Percentiles rank a stretch among this genome's conserved stretches.
Conservation (phyloP, 2,888 invertebrate species). For the Scaptomyza flava region DNA sequence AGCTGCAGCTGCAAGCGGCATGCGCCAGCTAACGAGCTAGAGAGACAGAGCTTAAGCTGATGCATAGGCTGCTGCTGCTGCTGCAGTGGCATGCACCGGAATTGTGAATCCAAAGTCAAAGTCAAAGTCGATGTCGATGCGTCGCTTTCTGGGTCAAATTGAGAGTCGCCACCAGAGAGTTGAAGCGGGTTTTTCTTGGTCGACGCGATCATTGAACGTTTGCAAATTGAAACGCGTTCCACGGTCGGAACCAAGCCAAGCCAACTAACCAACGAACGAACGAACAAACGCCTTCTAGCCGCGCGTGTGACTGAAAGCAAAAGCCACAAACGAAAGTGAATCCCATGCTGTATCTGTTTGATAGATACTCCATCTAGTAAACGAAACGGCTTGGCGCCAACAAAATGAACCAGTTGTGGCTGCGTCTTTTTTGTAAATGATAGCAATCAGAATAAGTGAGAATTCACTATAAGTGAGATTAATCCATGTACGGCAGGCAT, state of each 20-base stretch:
- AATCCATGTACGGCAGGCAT: constrained; percentile 19
- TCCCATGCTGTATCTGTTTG: constrained; percentile 15
- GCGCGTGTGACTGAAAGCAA: constrained; percentile 66
- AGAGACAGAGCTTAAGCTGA: constrained; percentile 39
- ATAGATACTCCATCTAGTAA: not conserved
- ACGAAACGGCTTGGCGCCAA: constrained; percentile 49
- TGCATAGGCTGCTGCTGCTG: not conserved
- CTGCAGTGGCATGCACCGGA: constrained; percentile 61
- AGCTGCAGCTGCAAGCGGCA: not conserved
- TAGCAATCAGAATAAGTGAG: constrained; percentile 77
- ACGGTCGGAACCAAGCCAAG: constrained; percentile 34
- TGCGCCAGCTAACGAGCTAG: constrained; percentile 26
- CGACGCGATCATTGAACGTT: constrained; percentile 37
- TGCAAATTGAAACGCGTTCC: constrained; percentile 54
- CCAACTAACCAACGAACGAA: not conserved
- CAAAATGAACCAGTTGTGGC: constrained; percentile 31
- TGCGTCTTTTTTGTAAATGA: constrained; percentile 53
- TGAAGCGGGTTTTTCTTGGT: constrained; percentile 33
- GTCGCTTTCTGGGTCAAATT: constrained; percentile 65
- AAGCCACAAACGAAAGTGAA: constrained; percentile 45
- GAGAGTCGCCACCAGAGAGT: constrained; percentile 19
- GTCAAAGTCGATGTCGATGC: constrained; percentile 29
- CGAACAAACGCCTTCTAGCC: constrained; percentile 41
- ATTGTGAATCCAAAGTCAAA: constrained; percentile 58
- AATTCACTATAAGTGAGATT: constrained; percentile 66